Evolutionary conservation across 2,797 vertebrate genomes (phyloP).

Genomic region (Micropoecilia bifurca): DNA sequence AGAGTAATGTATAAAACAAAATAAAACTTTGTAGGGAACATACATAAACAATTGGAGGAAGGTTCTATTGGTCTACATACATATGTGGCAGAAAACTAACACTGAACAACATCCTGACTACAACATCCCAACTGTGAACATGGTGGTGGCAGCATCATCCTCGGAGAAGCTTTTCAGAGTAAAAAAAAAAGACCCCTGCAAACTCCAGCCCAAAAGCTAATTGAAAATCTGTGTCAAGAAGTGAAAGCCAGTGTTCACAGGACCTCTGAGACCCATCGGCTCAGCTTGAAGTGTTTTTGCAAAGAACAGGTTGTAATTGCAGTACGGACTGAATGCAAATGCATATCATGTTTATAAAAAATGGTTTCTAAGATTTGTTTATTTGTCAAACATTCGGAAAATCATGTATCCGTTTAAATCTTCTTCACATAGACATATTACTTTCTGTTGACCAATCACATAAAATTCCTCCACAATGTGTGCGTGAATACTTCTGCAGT

Average conservation of each 20-base stretch:
- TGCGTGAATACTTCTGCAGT: background rate
- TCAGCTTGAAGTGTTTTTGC: background rate
- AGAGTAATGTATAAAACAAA: background rate
- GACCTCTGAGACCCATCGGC: background rate
- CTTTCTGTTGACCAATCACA: background rate
- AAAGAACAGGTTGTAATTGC: background rate
- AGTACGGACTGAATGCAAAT: background rate
- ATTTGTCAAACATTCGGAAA: background rate
- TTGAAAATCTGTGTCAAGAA: background rate
- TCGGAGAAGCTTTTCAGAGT: background rate
- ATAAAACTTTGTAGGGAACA: background rate
- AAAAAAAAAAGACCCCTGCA: background rate
- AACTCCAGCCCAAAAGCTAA: background rate
- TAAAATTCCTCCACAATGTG: background rate
- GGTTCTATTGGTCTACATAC: background rate
- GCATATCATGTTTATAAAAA: too few species aligned
- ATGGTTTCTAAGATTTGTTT: too few species aligned
- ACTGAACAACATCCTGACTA: background rate
- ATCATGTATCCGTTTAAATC: background rate
- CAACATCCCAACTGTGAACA: background rate
- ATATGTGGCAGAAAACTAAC: background rate
- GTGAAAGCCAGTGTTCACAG: background rate
- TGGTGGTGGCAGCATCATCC: background rate
- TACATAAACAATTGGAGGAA: background rate
- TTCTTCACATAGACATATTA: background rate